Evolutionary conservation across 1,140 invertebrate genomes (phyloP).

Genomic region (Calephelis virginiensis): DNA sequence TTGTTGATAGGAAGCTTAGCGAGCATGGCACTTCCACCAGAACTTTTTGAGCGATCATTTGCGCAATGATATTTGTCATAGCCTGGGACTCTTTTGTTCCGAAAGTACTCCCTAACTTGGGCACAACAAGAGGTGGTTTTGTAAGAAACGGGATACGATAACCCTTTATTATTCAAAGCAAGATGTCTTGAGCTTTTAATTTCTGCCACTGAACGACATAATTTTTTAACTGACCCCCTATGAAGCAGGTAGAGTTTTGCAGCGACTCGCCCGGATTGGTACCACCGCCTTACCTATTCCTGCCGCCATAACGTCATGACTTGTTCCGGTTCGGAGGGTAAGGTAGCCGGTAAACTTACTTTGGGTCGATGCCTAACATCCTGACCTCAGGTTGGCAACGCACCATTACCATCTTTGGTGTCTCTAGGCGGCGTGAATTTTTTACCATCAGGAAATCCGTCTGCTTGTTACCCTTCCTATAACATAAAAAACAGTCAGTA

Average conservation of each 20-base stretch:
- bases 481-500: constrained; percentile 29
- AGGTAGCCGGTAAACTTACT: too few relatives aligned
- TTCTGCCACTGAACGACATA: constrained; percentile 20
- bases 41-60: constrained; percentile 28
- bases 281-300: too few relatives aligned
- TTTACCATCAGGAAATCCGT: too few relatives aligned
- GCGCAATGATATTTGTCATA: constrained; percentile 17
- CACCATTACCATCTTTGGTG: too few relatives aligned
- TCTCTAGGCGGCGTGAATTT: too few relatives aligned
- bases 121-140: constrained; percentile 20
- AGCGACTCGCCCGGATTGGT: too few relatives aligned
- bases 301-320: too few relatives aligned
- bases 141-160: constrained; percentile 25
- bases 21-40: constrained; percentile 28
- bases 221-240: constrained; percentile 13
- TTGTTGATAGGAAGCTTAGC: constrained; percentile 34
- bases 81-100: constrained; percentile 10
- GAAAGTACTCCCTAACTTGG: neutral
- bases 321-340: too few relatives aligned
- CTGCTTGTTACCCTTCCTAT: too few relatives aligned
- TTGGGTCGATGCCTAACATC: too few relatives aligned
- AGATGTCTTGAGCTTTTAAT: constrained; percentile 18
- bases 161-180: constrained; percentile 23
- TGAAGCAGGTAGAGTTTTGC: too few relatives aligned
- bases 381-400: too few relatives aligned